These are phyloP conservation scores for Eupithecia insigniata DNA, from an alignment of 2,888 invertebrate species.

Conservation along the genomic window DNA sequence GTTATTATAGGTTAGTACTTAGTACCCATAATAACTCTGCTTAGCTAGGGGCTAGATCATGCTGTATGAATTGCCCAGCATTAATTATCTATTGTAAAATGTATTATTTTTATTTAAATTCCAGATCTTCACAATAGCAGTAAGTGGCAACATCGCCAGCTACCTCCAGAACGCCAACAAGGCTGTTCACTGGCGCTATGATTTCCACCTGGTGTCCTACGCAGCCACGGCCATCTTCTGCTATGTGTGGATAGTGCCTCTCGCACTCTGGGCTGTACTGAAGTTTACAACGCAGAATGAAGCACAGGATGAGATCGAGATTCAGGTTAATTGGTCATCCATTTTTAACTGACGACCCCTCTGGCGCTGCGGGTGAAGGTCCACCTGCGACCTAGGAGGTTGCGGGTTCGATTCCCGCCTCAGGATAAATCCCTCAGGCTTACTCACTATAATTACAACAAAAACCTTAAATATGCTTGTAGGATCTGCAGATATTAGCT, in stretches of 20 bases:
- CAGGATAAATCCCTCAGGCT: too few species aligned
- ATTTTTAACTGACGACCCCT: too few species aligned
- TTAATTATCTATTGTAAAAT: not conserved
- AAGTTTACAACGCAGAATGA: constrained; percentile 89
- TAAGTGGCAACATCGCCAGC: constrained; percentile 96
- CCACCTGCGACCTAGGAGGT: too few species aligned
- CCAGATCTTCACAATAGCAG: constrained; percentile 95
- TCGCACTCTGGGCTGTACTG: constrained; percentile 92
- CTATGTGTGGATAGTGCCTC: constrained; percentile 94
- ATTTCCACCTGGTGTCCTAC: constrained; percentile 96
- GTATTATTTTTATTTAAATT: constrained; percentile 26
- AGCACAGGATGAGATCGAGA: constrained; percentile 86
- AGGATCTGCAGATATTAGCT: too few species aligned
- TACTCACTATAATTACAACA: too few species aligned
- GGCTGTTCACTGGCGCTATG: constrained; percentile 93
- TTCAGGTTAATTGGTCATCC: constrained; percentile 75
- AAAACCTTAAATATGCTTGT: too few species aligned
- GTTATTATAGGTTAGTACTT: too few species aligned
- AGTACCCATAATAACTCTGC: too few species aligned
- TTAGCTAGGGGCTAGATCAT: too few species aligned
- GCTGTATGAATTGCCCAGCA: too few species aligned
- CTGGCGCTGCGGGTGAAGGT: too few species aligned
- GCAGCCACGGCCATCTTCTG: constrained; percentile 95
- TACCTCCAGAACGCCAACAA: constrained; percentile 91
- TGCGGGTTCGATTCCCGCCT: too few species aligned